Evolutionary conservation across 2,113 vertebrate genomes (phyloP).

Genomic region (Phalacrocorax brasilianus): DNA sequence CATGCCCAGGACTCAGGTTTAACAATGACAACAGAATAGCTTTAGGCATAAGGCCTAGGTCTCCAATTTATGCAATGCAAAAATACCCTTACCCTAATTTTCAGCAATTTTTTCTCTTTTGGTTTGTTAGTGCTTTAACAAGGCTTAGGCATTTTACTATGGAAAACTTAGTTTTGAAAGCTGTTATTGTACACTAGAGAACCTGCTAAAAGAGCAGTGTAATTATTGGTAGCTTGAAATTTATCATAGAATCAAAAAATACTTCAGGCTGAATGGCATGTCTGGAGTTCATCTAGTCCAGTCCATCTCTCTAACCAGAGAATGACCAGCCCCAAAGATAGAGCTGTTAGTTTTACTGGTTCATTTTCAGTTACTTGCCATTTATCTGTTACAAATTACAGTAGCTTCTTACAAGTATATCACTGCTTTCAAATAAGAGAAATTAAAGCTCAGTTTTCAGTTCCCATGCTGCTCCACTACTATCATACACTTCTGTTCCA

Average conservation of each 20-base stretch:
- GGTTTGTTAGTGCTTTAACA: neutral
- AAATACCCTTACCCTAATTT: neutral
- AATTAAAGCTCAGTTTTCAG: neutral
- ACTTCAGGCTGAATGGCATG: neutral
- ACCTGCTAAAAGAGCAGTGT: fast-evolving
- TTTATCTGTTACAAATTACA: neutral
- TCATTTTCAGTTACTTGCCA: neutral
- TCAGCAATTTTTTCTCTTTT: neutral
- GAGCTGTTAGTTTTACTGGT: neutral
- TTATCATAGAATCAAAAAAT: neutral
- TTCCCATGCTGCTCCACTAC: neutral
- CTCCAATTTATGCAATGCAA: neutral
- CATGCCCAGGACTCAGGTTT: neutral
- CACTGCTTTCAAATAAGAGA: neutral
- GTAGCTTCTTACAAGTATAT: neutral
- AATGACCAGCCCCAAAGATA: neutral
- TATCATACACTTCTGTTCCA: neutral
- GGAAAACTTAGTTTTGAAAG: neutral
- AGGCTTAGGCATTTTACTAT: neutral
- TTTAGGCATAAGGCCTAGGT: neutral
- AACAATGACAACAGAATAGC: neutral
- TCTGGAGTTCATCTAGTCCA: neutral
- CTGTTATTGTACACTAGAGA: neutral
- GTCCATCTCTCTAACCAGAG: neutral
- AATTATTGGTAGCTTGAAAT: neutral